phyloP scores from a whole-genome alignment of 1,140 invertebrate genomes.

The Elymnias hypermnestra region DNA sequence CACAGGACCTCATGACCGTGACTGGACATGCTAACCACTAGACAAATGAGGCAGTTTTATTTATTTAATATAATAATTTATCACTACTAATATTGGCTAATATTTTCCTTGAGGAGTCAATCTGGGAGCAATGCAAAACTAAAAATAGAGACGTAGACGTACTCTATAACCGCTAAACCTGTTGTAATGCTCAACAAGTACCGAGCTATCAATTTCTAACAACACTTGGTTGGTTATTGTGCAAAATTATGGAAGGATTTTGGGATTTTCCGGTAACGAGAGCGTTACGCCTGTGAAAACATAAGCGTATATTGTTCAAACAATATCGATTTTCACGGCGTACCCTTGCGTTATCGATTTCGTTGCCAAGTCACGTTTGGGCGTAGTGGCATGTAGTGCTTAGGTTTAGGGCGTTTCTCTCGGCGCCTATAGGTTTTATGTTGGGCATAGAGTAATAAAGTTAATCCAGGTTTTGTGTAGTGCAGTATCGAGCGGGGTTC shows the following conservation, averaged over 20 bases:
- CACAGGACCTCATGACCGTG: too few relatives aligned
- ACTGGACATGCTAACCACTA: too few relatives aligned
- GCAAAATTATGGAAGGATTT: constrained; percentile 13
- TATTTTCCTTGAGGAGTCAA: too few relatives aligned
- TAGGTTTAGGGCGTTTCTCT: constrained; percentile 9
- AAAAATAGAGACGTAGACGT: constrained; percentile 2
- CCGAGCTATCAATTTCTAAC: constrained; percentile 17
- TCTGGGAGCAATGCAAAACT: too few relatives aligned
- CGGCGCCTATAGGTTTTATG: constrained; percentile 34
- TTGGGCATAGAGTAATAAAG: constrained; percentile 56
- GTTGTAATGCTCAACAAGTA: constrained; percentile 35
- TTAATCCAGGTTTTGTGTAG: constrained; percentile 64
- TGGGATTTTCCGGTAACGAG: constrained; percentile 6
- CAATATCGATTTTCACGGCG: constrained; percentile 35
- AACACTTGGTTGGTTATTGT: constrained; percentile 6
- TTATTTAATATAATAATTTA: too few relatives aligned
- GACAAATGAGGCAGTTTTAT: too few relatives aligned
- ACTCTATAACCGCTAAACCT: too few relatives aligned
- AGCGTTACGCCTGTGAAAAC: constrained; percentile 17
- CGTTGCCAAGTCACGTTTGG: constrained; percentile 61
- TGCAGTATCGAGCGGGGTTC: constrained; percentile 48
- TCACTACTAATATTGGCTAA: too few relatives aligned
- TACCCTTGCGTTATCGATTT: constrained; percentile 29
- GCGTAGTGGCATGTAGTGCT: constrained; percentile 17
- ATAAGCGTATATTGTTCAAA: constrained; percentile 24